Evolutionary conservation across 2,797 vertebrate genomes (phyloP), one percentile per base, ranked within the genome.

Genomic region (Hippocampus kuda): DNA sequence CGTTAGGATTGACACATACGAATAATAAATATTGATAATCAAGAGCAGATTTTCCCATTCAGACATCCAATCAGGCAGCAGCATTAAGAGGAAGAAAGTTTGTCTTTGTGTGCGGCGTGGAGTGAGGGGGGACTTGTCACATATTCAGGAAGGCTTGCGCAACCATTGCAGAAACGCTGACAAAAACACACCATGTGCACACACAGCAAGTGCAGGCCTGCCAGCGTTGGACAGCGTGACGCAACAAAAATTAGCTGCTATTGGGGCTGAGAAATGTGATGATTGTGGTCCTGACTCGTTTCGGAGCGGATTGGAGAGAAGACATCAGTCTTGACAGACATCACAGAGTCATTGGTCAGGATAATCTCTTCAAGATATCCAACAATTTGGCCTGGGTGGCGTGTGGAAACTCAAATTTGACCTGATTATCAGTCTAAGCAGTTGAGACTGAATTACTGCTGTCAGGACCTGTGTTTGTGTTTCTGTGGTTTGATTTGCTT

Each of bases 141-240:
- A 26, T 5, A 65, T 60, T 49, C 62, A 79, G 70, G 70, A 82
- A 72, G 72, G 73, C 75, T 83, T 67, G 66, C 66, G 74, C 61
- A 74, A 64, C 77, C 65, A 74, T 74, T 79, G 30, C 70, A 79
- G 77, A 85, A 84, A 77, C 51, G 78, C 85, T 79, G 75, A 77
- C 79, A 74, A 70, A 74, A 83, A 81, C 70, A 67, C 75, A 80
- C 75, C 76, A 71, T 81, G 71, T 70, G 75, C 80, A 83, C 79
- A 85, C 75, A 76, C 77, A 81, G 82, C 83, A 83, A 86, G 81
- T 81, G 74, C 66, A 68, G 84, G 78, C 84, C 77, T 86, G 87
- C 44, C 66, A 48, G 38, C 51, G 26, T 27, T 5, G 70, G 51
- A 62, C 67, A 42, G 67, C 71, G 38, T 81, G 82, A 83, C 30